These are phyloP conservation scores for Heloderma charlesbogerti DNA, from an alignment of 2,113 vertebrate species.

Conservation along the genomic window DNA sequence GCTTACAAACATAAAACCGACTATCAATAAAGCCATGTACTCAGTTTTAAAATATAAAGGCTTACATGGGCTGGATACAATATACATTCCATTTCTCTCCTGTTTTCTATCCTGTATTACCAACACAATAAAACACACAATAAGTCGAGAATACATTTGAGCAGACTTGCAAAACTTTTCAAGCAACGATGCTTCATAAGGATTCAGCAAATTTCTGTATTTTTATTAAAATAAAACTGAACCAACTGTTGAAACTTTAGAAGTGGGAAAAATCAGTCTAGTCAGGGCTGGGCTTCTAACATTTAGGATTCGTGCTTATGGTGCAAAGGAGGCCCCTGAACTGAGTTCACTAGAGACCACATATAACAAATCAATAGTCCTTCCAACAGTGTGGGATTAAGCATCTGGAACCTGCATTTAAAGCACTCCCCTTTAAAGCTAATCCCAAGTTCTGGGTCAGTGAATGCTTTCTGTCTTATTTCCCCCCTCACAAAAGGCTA, in stretches of 20 bases:
- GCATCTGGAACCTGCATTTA: background rate
- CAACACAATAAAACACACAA: background rate
- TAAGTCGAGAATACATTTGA: background rate
- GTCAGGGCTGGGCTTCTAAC: background rate
- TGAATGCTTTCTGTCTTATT: background rate
- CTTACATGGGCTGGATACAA: background rate
- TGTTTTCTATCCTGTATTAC: background rate
- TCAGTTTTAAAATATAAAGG: background rate
- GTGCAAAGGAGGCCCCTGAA: background rate
- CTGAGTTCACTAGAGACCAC: background rate
- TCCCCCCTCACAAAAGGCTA: background rate
- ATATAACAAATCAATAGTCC: background rate
- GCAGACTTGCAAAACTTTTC: background rate
- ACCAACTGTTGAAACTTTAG: background rate
- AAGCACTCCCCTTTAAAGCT: background rate
- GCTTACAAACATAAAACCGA: background rate
- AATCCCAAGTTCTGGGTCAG: background rate
- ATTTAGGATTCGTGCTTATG: background rate
- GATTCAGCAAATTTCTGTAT: background rate
- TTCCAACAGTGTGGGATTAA: background rate
- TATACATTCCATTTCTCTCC: background rate
- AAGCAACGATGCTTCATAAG: background rate
- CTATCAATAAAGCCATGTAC: background rate
- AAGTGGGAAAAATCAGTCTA: background rate
- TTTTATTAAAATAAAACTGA: background rate